Conservation (phyloP, 2,888 invertebrate species). For the Aporophyla nigra region DNA sequence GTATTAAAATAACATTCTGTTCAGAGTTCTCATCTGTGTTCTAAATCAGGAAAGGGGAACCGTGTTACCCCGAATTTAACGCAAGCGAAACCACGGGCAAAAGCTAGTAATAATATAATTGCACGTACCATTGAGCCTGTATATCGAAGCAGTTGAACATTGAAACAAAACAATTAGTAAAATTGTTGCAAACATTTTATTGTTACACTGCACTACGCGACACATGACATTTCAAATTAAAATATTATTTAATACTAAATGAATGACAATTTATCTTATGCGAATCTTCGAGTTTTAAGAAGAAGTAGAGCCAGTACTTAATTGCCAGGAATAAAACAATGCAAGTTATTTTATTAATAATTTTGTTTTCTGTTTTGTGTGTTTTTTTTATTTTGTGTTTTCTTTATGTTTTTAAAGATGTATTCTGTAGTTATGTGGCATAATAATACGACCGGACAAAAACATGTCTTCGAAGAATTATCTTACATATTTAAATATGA, state of each 20-base stretch:
- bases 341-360: neutral
- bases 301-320: neutral
- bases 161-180: constrained; percentile 26
- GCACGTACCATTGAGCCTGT: constrained; percentile 34
- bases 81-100: too few species aligned
- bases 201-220: neutral
- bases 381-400: too few species aligned
- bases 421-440: too few species aligned
- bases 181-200: constrained; percentile 8
- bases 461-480: neutral
- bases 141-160: neutral
- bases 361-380: too few species aligned
- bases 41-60: too few species aligned
- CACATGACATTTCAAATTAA: neutral
- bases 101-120: too few species aligned
- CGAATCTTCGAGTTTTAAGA: neutral
- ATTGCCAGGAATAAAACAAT: neutral
- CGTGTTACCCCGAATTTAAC: too few species aligned
- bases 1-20: too few species aligned
- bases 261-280: too few species aligned
- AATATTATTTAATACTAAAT: constrained; percentile 10
- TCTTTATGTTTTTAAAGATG: too few species aligned
- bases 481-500: neutral
- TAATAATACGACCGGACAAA: neutral
- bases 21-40: too few species aligned